Percentiles rank a stretch among this genome's conserved stretches.
These are phyloP conservation scores for Phocides pigmalion DNA, from an alignment of 1,140 invertebrate genomes.

Conservation along the genomic window DNA sequence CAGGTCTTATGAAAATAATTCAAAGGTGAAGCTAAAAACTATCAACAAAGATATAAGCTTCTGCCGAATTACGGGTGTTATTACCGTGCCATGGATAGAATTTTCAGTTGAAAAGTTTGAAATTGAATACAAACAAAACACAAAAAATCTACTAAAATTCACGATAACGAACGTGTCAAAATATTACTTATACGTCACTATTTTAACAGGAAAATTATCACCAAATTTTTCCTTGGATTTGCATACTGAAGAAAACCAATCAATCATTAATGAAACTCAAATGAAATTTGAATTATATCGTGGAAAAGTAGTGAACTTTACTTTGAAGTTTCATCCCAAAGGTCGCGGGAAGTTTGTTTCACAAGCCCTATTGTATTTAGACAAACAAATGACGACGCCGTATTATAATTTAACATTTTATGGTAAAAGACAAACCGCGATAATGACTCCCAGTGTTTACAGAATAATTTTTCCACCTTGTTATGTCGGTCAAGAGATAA, in stretches of 20 bases:
- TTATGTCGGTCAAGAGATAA: conserved; percentile 45
- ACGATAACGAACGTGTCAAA: conserved; percentile 72
- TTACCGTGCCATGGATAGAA: conserved; percentile 67
- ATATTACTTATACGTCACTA: conserved; percentile 62
- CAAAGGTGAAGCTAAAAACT: conserved; percentile 63
- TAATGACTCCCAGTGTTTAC: conserved; percentile 55
- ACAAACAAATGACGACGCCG: conserved; percentile 64
- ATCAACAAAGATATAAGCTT: conserved; percentile 69
- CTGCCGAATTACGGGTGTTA: conserved; percentile 68
- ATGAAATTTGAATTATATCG: conserved; percentile 69
- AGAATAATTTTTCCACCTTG: conserved; percentile 68
- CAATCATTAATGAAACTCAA: conserved; percentile 53
- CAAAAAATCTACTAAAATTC: conserved; percentile 60
- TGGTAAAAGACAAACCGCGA: conserved; percentile 58
- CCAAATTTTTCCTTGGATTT: conserved; percentile 64
- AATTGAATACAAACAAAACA: conserved; percentile 51
- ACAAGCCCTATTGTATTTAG: conserved; percentile 65
- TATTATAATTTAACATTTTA: conserved; percentile 71
- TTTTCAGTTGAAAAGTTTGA: conserved; percentile 72
- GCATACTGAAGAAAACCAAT: conserved; percentile 48
- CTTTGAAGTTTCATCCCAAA: conserved; percentile 69
- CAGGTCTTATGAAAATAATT: conserved; percentile 69
- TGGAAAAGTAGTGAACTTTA: conserved; percentile 45
- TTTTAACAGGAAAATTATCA: conserved; percentile 59
- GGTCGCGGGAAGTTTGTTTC: conserved; percentile 61